These are phyloP conservation scores for Uria aalge DNA, from an alignment of 2,113 vertebrate species.

Conservation along the genomic window DNA sequence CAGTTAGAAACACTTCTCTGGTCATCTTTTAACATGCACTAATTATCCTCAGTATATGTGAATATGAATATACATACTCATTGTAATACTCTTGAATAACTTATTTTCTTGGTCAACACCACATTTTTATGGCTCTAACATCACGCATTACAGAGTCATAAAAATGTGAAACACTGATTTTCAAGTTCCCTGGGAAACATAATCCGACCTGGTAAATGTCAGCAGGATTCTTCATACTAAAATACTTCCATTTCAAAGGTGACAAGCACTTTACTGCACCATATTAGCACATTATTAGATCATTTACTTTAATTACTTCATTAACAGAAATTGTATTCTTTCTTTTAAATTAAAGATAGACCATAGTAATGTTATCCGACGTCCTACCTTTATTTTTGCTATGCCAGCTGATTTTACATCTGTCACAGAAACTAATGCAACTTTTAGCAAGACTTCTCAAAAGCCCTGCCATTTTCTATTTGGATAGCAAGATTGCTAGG, in stretches of 20 bases:
- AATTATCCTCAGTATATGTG: neutral
- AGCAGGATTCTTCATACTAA: neutral
- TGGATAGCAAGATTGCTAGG: neutral
- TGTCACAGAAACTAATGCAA: neutral
- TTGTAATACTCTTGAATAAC: neutral
- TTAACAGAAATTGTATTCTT: neutral
- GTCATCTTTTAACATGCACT: neutral
- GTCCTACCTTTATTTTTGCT: neutral
- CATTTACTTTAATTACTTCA: neutral
- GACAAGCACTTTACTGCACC: neutral
- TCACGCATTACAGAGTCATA: neutral
- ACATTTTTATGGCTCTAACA: neutral
- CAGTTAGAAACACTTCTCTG: neutral
- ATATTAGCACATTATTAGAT: neutral
- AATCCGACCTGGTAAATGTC: neutral
- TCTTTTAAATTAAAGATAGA: neutral
- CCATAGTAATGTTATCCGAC: neutral
- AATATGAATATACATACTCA: neutral
- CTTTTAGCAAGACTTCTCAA: neutral
- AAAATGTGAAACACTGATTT: neutral
- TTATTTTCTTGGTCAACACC: neutral
- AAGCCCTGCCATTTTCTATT: neutral
- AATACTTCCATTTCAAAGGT: neutral
- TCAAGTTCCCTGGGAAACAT: neutral
- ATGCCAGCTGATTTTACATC: neutral